Evolutionary conservation across 2,113 vertebrate genomes (phyloP), one percentile per base, ranked within the genome.

Genomic region (Neomonachus schauinslandi): DNA sequence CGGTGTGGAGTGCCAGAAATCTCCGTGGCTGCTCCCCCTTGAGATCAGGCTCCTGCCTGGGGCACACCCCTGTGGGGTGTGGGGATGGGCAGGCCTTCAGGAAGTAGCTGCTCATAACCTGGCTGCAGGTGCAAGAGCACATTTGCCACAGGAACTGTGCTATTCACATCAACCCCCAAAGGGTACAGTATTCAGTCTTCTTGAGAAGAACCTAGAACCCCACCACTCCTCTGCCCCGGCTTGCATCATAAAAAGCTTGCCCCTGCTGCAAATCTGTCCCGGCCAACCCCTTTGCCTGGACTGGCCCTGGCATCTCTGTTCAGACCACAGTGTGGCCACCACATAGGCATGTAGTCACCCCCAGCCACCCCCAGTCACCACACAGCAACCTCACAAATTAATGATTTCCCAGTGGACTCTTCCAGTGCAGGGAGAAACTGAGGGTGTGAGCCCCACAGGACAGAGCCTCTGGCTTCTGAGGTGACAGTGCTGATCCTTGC

Each of bases 401-500:
- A n/a, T 13, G 31, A 26, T 51, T 63, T 42, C 88, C 33, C 42
- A 14, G 74, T n/a, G 31, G n/a, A 51, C 8, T 18, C 22, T 18
- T 39, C 57, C 63, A 26, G 21, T 67, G 31, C 33, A 28, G 19
- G 46, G 33, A 80, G 12, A 63, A 22, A 39, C 46, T 22, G 46
- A 53, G 11, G 12, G 12, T 2, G 2, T 10, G 36, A 46, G 19
- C 12, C 13, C 28, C 1, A 11, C 39, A 59, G 19, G 57, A 12
- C 12, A 24, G 36, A 10, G 4, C 26, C 46, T 65, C 51, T 51
- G 16, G 33, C 16, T 53, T 42, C 46, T 16, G n/a, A n/a, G 26
- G 1, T 3, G 16, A 22, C 0, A 1, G 10, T 15, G 9, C 19
- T 53, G 11, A n/a, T 53, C 63, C 51, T 28, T 39, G 26, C 4